A percentile compares a stretch with the other conserved stretches of the same genome.
These are phyloP conservation scores for Raja brachyura DNA, from an alignment of 2,113 vertebrate species.

Conservation along the genomic window DNA sequence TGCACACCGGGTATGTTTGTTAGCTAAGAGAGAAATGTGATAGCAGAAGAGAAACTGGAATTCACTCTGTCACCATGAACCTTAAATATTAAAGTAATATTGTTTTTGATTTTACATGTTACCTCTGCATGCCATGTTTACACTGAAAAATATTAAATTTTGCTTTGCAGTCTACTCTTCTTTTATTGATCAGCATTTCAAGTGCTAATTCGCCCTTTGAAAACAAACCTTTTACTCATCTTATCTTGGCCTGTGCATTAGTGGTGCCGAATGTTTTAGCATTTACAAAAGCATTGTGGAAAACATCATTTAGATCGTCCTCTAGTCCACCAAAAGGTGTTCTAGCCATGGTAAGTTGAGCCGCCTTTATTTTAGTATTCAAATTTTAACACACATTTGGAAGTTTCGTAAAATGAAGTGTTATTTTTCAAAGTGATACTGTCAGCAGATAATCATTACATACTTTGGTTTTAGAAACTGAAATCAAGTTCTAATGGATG, in stretches of 20 bases:
- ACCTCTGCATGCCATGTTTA: too few species aligned
- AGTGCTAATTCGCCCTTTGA: conserved; percentile 7
- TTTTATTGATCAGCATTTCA: conserved; percentile 27
- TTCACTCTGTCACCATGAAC: not conserved
- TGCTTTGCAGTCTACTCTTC: conserved; percentile 27
- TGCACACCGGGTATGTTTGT: too few species aligned
- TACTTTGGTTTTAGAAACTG: not conserved
- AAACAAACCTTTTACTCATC: conserved; percentile 15
- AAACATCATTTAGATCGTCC: conserved; percentile 21
- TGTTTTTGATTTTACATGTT: not conserved
- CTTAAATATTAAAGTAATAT: not conserved
- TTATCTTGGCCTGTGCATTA: conserved; percentile 7
- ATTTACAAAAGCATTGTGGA: conserved; percentile 20
- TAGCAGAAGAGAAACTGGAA: not conserved
- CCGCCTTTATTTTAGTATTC: not conserved
- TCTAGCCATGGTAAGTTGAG: conserved; percentile 10
- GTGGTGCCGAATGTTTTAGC: not conserved
- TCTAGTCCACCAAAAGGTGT: not conserved
- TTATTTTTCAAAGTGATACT: not conserved
- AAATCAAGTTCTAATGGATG: not conserved
- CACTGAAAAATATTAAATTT: not conserved
- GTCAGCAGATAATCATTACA: not conserved
- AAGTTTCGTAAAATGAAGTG: too few species aligned
- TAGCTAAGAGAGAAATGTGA: not conserved
- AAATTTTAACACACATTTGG: not conserved